Percentiles rank a stretch among this genome's conserved stretches.
These are phyloP conservation scores for Sinhomidia bicolor DNA, from an alignment of 2,888 invertebrate species.

Conservation along the genomic window DNA sequence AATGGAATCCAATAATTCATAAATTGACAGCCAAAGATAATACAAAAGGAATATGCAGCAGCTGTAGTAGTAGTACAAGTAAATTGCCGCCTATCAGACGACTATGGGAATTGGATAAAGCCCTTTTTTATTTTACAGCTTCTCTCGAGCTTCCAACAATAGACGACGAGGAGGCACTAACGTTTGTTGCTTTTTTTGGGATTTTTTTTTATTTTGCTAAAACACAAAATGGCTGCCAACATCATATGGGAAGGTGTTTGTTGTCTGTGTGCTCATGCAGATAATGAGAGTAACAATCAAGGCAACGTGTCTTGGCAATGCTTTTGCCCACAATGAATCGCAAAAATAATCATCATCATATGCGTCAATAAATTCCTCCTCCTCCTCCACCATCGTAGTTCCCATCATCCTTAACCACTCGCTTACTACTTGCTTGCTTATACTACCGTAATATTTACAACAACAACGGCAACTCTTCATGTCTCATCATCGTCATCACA, in stretches of 20 bases:
- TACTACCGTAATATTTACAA: neutral
- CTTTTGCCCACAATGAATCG: conserved; percentile 41
- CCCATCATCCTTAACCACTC: conserved; percentile 50
- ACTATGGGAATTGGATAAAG: neutral
- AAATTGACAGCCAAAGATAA: conserved; percentile 30
- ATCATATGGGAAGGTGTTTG: conserved; percentile 23
- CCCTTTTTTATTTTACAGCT: neutral
- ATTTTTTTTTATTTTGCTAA: conserved; percentile 23
- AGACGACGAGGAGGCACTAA: neutral
- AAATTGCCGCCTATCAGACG: too few species aligned
- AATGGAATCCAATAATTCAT: conserved; percentile 48
- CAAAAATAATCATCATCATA: conserved; percentile 20
- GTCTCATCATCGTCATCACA: neutral
- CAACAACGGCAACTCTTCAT: neutral
- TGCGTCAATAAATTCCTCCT: conserved; percentile 64
- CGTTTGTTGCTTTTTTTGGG: conserved; percentile 18
- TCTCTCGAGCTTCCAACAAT: neutral
- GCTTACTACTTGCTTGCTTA: neutral
- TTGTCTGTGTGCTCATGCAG: conserved; percentile 52
- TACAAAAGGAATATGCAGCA: conserved; percentile 10
- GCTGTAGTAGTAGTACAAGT: too few species aligned
- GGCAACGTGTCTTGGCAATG: conserved; percentile 65
- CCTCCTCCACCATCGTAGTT: conserved; percentile 31
- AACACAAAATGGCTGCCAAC: conserved; percentile 62
- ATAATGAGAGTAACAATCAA: conserved; percentile 68